Evolutionary conservation across 1,140 invertebrate genomes (phyloP), one percentile per base, ranked within the genome.

Genomic region (Eulimnadia texana): DNA sequence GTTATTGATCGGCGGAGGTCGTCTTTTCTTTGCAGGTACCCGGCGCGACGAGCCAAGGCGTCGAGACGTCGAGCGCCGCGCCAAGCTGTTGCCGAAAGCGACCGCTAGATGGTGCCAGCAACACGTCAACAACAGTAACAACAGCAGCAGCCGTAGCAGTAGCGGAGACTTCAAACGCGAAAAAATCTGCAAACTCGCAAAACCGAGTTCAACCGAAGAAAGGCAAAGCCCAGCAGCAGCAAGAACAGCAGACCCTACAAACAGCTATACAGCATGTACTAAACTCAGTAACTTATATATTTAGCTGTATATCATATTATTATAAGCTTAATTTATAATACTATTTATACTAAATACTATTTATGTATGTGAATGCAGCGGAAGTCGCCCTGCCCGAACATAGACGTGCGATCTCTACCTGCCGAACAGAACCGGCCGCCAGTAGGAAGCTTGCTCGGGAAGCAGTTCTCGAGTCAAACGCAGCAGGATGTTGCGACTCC

Each of bases 301-400:
- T n/a, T n/a, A n/a, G n/a, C n/a, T n/a, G n/a, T n/a, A n/a, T n/a
- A n/a, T n/a, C n/a, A n/a, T n/a, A n/a, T n/a, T n/a, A n/a, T n/a
- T n/a, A n/a, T n/a, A n/a, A n/a, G n/a, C n/a, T n/a, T n/a, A n/a
- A n/a, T n/a, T n/a, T n/a, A n/a, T n/a, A n/a, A n/a, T n/a, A n/a
- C n/a, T n/a, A n/a, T n/a, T n/a, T n/a, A n/a, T n/a, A n/a, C n/a
- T n/a, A n/a, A n/a, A n/a, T n/a, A n/a, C n/a, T n/a, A n/a, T n/a
- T n/a, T n/a, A n/a, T n/a, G n/a, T n/a, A n/a, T n/a, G n/a, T n/a
- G n/a, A n/a, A 6, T 16, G 33, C 33, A 42, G 33, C 33, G 33
- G 6, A 42, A 42, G 33, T 67, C 71, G 1, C 71, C 75, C 13
- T 79, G 78, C 68, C 78, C 78, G 13, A 80, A 80, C 68, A 72